A percentile compares a stretch with the other conserved stretches of the same genome.
phyloP scores from a whole-genome alignment of 2,888 invertebrate genomes.

The Brachypalpus laphriformis region DNA sequence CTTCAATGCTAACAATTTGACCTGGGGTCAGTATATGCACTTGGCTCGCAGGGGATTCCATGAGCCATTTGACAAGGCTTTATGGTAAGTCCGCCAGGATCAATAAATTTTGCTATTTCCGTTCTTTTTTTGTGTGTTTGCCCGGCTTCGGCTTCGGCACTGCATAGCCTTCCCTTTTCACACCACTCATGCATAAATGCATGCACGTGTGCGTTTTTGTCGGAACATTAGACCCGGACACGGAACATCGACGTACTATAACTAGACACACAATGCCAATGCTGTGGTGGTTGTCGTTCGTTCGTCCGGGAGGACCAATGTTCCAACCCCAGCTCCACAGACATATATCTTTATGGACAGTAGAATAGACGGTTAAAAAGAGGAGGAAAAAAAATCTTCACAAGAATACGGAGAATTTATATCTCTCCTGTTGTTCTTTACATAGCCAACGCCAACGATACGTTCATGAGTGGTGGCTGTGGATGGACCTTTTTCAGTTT shows the following conservation, averaged over 20 bases:
- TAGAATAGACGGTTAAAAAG: constrained; percentile 32
- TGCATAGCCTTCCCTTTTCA: constrained; percentile 50
- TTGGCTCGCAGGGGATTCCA: constrained; percentile 82
- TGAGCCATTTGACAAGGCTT: constrained; percentile 82
- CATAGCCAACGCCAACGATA: constrained; percentile 17
- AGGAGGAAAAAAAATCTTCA: constrained; percentile 21
- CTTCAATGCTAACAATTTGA: constrained; percentile 82
- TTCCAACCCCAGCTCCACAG: constrained; percentile 30
- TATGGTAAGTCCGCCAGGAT: constrained; percentile 80
- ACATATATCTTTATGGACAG: constrained; percentile 54
- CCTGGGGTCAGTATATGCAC: constrained; percentile 83
- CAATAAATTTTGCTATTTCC: constrained; percentile 69
- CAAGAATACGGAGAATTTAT: constrained; percentile 66
- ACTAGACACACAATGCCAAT: constrained; percentile 52
- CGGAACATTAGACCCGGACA: constrained; percentile 64
- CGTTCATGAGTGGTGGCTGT: constrained; percentile 3
- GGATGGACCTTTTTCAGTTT: constrained; percentile 38
- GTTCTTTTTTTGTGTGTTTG: constrained; percentile 26
- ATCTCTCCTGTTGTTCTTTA: constrained; percentile 66
- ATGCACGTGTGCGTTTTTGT: constrained; percentile 73
- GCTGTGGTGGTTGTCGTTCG: constrained; percentile 40
- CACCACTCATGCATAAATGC: constrained; percentile 68
- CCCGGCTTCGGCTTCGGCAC: constrained; percentile 5
- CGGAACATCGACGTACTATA: constrained; percentile 48
- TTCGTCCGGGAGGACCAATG: constrained; percentile 41